These are phyloP conservation scores for Agrochola lota DNA, from an alignment of 2,888 invertebrate genomes.

Conservation along the genomic window DNA sequence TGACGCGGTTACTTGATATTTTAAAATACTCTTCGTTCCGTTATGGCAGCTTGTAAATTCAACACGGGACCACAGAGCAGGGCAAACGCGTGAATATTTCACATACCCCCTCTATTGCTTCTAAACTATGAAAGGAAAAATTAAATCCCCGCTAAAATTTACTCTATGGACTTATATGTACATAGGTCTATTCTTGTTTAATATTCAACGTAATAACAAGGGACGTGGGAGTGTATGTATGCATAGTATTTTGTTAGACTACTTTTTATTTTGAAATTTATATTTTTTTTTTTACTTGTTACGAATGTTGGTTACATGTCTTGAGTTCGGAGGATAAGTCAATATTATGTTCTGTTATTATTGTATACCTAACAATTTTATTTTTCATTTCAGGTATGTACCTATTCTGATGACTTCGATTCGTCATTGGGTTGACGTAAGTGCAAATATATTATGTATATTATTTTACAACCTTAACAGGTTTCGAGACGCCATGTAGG, in stretches of 20 bases:
- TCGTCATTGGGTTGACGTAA: slow-evolving; percentile 59
- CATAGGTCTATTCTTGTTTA: slow-evolving; percentile 62
- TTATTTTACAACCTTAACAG: slow-evolving; percentile 42
- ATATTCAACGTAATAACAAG: slow-evolving; percentile 51
- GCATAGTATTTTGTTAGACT: slow-evolving; percentile 8
- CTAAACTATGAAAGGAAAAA: slow-evolving; percentile 73
- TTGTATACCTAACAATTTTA: slow-evolving; percentile 26
- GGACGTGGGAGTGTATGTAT: slow-evolving; percentile 12
- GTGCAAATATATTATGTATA: slow-evolving; percentile 51
- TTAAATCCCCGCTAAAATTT: slow-evolving; percentile 62
- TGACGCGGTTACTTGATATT: slow-evolving; percentile 63
- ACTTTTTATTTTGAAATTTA: slow-evolving; percentile 11
- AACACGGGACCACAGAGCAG: slow-evolving; percentile 46
- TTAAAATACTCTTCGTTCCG: slow-evolving; percentile 61
- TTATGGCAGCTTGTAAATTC: slow-evolving; percentile 54
- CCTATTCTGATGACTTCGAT: slow-evolving; percentile 34
- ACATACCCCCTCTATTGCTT: slow-evolving; percentile 70
- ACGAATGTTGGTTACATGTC: background rate
- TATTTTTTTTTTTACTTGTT: too few relatives aligned
- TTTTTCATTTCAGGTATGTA: slow-evolving; percentile 68
- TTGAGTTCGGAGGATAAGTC: slow-evolving; percentile 5
- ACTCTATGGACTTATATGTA: slow-evolving; percentile 62
- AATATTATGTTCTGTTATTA: background rate
- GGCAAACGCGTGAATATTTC: slow-evolving; percentile 72
- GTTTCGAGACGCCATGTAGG: slow-evolving; percentile 29